Conservation (phyloP, 1,140 invertebrate species). For the Penaeus vannamei region DNA sequence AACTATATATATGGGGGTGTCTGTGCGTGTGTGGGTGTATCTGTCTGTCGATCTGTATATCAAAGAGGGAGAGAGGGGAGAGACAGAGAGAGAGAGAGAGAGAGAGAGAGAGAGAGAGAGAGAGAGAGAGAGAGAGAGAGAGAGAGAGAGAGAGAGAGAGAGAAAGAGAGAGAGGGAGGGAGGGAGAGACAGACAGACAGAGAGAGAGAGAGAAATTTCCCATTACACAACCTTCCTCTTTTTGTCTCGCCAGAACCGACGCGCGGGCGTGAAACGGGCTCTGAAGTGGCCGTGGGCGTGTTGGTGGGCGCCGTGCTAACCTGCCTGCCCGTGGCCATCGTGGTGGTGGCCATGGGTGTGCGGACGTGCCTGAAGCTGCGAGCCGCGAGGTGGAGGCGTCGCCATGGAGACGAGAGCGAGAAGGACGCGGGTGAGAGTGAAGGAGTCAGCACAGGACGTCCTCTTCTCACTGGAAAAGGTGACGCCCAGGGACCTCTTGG, state of each 20-base stretch:
- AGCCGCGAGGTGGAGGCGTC: constrained; percentile 32
- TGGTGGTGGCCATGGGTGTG: constrained; percentile 50
- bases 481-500: not conserved
- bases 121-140: no score
- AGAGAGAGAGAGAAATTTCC: not conserved
- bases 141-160: no score
- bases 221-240: not conserved
- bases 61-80: no score
- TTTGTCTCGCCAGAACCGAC: constrained; percentile 36
- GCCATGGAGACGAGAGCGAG: constrained; percentile 35
- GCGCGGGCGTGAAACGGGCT: constrained; percentile 42
- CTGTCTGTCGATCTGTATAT: no score
- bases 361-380: constrained; percentile 45
- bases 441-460: not conserved
- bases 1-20: no score
- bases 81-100: no score
- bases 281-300: constrained; percentile 52
- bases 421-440: constrained; percentile 38
- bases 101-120: no score
- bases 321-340: constrained; percentile 52
- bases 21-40: no score
- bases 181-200: not conserved
- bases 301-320: constrained; percentile 54
- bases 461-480: constrained; percentile 42
- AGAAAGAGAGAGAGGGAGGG: no score